A percentile compares a stretch with the other conserved stretches of the same genome.
These are phyloP conservation scores for Cladopsammia gracilis DNA, from an alignment of 64 coral and sea anemone genomes.

Conservation along the genomic window DNA sequence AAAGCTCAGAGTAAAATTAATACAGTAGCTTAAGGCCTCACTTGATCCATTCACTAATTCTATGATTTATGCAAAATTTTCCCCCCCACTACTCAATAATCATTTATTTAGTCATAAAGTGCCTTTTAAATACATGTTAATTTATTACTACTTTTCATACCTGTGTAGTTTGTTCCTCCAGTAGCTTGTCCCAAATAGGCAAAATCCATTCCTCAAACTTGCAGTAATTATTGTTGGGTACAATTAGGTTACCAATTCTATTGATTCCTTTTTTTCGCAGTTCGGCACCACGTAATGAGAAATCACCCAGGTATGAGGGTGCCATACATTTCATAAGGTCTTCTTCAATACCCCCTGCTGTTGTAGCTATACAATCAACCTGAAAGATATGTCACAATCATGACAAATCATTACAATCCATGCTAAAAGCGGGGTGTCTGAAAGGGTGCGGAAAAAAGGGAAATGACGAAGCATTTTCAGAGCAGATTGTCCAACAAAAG, in stretches of 20 bases:
- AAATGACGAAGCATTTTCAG: neutral
- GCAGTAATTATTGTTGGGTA: conserved; percentile 97
- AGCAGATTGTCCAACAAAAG: neutral
- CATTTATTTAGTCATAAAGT: neutral
- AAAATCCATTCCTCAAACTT: conserved; percentile 88
- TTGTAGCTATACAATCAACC: conserved; percentile 95
- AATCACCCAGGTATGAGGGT: conserved; percentile 95
- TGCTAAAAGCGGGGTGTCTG: too few relatives aligned
- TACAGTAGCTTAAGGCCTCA: too few relatives aligned
- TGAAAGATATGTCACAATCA: neutral
- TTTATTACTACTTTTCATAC: conserved; percentile 2
- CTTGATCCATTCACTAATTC: too few relatives aligned
- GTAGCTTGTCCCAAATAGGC: conserved; percentile 87
- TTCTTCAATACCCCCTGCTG: conserved; percentile 97
- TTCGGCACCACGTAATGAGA: conserved; percentile 68
- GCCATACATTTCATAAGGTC: conserved; percentile 98
- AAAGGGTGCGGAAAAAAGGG: too few relatives aligned
- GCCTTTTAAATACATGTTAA: neutral
- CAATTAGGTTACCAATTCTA: conserved; percentile 95
- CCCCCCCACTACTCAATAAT: neutral
- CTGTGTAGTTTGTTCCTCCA: conserved; percentile 86
- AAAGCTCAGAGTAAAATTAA: too few relatives aligned
- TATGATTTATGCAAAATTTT: too few relatives aligned
- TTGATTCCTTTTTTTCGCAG: conserved; percentile 88
- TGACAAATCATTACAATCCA: neutral